These are phyloP conservation scores for Leuciscus waleckii DNA, from an alignment of 2,797 vertebrate genomes.

Conservation along the genomic window DNA sequence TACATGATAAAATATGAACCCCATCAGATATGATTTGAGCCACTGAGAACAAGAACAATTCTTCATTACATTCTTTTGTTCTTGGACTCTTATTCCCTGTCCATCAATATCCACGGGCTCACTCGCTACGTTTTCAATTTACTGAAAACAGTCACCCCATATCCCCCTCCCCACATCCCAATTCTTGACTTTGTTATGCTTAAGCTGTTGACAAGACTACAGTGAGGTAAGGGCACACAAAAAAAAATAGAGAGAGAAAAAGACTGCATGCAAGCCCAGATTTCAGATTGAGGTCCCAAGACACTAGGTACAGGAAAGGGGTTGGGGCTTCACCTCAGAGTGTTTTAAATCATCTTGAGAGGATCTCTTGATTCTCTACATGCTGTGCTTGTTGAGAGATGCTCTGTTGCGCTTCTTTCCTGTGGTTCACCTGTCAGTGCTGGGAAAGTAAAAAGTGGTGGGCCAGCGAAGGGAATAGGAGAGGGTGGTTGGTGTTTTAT, in stretches of 20 bases:
- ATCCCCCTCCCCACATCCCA: constrained; percentile 21
- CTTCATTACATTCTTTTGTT: constrained; percentile 35
- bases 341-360: constrained; percentile 77
- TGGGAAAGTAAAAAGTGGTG: constrained; percentile 70
- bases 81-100: constrained; percentile 53
- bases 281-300: constrained; percentile 57
- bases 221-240: constrained; percentile 47
- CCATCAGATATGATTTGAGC: constrained; percentile 22
- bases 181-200: constrained; percentile 48
- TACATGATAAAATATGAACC: constrained; percentile 20
- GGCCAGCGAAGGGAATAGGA: constrained; percentile 61
- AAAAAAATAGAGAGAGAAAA: constrained; percentile 43
- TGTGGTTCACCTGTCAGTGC: constrained; percentile 77
- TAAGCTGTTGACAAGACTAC: constrained; percentile 60
- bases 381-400: constrained; percentile 71
- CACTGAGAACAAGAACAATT: background rate
- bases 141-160: constrained; percentile 45
- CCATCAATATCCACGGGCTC: constrained; percentile 50
- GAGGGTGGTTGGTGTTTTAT: constrained; percentile 25
- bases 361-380: constrained; percentile 73
- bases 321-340: constrained; percentile 55
- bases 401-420: constrained; percentile 70
- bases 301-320: constrained; percentile 41
- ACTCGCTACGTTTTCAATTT: constrained; percentile 56
- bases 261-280: constrained; percentile 51